Percentiles rank a stretch among this genome's conserved stretches.
phyloP scores from a whole-genome alignment of 2,888 invertebrate species.

The Oasisia sp. region DNA sequence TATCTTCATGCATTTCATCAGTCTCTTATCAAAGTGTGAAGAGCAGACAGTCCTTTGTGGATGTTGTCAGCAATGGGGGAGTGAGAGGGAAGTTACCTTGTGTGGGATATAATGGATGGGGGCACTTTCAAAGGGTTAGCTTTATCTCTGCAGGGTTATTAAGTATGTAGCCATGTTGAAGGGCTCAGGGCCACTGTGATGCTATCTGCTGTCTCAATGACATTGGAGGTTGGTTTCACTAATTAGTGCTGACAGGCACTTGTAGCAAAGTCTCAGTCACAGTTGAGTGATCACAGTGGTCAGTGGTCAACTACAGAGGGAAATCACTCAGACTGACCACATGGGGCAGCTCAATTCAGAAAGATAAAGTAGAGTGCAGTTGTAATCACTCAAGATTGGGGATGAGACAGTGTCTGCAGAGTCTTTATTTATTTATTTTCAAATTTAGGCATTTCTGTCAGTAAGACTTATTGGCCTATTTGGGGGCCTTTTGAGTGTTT shows the following conservation, averaged over 20 bases:
- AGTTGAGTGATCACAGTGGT: background rate
- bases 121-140: background rate
- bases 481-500: background rate
- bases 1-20: background rate
- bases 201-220: constrained; percentile 4
- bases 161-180: background rate
- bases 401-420: background rate
- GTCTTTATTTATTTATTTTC: background rate
- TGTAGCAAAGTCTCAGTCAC: background rate
- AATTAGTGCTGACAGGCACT: constrained; percentile 2
- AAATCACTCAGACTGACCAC: background rate
- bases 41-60: background rate
- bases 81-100: constrained; percentile 5
- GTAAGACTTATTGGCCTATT: background rate
- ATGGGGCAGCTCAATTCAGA: background rate
- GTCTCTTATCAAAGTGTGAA: background rate
- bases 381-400: background rate
- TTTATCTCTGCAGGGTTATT: constrained; percentile 10
- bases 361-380: background rate
- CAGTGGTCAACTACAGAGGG: background rate
- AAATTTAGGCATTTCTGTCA: background rate
- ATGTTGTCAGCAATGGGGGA: background rate
- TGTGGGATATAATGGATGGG: background rate
- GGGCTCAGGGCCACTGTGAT: background rate
- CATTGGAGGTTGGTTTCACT: background rate